Conservation (phyloP, 2,113 vertebrate genomes). For the Prinia subflava region DNA sequence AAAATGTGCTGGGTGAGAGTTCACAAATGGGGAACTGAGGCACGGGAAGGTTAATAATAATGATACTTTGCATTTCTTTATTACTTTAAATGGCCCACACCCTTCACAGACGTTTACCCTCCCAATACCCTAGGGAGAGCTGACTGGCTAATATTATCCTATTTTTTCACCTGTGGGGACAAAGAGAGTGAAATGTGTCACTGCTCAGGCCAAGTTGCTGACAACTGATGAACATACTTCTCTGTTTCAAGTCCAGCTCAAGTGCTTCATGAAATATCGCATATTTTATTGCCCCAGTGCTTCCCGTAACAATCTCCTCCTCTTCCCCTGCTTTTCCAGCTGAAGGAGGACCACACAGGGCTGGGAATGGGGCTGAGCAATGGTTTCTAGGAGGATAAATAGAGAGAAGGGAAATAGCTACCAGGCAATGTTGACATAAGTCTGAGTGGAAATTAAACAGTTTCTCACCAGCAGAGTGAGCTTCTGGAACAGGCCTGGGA, state of each 20-base stretch:
- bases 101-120: conserved; percentile 7
- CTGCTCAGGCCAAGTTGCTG: background rate
- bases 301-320: background rate
- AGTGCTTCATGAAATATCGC: rapidly evolving
- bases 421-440: conserved; percentile 42
- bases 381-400: conserved; percentile 24
- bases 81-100: conserved; percentile 25
- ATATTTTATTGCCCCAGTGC: background rate
- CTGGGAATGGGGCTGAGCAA: conserved; percentile 4
- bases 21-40: conserved; percentile 35
- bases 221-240: background rate
- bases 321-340: background rate
- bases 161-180: background rate
- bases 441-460: conserved; percentile 36
- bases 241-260: background rate
- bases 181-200: background rate
- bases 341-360: conserved; percentile 34
- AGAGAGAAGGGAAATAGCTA: conserved; percentile 36
- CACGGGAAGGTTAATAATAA: conserved; percentile 48
- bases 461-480: conserved; percentile 25
- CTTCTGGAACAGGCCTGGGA: background rate
- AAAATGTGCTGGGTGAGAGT: background rate
- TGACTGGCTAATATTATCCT: background rate
- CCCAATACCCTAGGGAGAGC: background rate
- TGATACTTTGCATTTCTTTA: conserved; percentile 33